These are phyloP conservation scores for Bombyx mori DNA, from an alignment of 1,140 invertebrate species.

Conservation along the genomic window ASM3026992v2 NC_085121.1:5447001-5447500, in stretches of 20 bases:
- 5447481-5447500: no score
- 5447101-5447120: no score
- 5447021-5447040: no score
- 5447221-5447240: conserved; percentile 82
- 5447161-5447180: conserved; percentile 70
- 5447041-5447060: no score
- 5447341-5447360: no score
- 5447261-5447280: conserved; percentile 81
- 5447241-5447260: conserved; percentile 77
- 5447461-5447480: no score
- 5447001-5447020: no score
- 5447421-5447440: not conserved
- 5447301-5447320: conserved; percentile 77
- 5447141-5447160: conserved; percentile 54
- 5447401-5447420: not conserved
- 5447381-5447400: not conserved
- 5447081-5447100: no score
- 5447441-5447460: no score
- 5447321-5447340: conserved; percentile 80
- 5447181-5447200: conserved; percentile 77
- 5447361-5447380: no score
- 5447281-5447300: conserved; percentile 78
- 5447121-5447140: conserved; percentile 4
- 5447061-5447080: no score
- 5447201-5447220: conserved; percentile 80